phyloP scores from a whole-genome alignment of 1,140 invertebrate species.

The Heliconius hewitsoni region DNA sequence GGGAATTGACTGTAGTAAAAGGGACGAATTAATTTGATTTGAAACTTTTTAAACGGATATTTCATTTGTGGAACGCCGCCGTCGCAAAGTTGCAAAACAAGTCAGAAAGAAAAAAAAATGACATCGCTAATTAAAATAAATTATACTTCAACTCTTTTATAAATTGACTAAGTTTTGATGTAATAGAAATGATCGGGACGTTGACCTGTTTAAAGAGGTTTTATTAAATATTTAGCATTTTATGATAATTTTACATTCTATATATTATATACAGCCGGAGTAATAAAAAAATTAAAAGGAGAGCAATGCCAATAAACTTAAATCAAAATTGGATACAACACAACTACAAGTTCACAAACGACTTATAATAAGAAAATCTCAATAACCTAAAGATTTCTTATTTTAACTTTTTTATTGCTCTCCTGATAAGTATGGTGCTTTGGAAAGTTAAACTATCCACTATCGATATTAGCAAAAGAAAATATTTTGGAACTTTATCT shows the following conservation, averaged over 20 bases:
- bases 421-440: constrained; percentile 12
- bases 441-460: neutral
- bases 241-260: neutral
- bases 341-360: neutral
- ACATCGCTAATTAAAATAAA: constrained; percentile 13
- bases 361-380: neutral
- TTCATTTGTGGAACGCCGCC: constrained; percentile 13
- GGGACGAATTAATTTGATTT: constrained; percentile 20
- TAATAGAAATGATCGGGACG: neutral
- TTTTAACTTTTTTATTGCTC: constrained; percentile 2
- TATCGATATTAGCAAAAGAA: constrained; percentile 2
- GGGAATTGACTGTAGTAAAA: constrained; percentile 21
- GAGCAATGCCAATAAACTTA: neutral
- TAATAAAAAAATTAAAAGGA: neutral
- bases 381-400: neutral
- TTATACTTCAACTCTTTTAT: constrained; percentile 13
- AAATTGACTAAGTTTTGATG: constrained; percentile 14
- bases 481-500: neutral
- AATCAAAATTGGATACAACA: neutral
- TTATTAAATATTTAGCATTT: neutral
- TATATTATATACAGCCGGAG: neutral
- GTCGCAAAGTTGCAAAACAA: constrained; percentile 13
- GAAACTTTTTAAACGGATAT: constrained; percentile 16
- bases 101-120: constrained; percentile 5
- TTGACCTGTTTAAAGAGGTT: neutral